Evolutionary conservation across 2,113 vertebrate species (phyloP).

Genomic region (Prionailurus viverrinus): DNA sequence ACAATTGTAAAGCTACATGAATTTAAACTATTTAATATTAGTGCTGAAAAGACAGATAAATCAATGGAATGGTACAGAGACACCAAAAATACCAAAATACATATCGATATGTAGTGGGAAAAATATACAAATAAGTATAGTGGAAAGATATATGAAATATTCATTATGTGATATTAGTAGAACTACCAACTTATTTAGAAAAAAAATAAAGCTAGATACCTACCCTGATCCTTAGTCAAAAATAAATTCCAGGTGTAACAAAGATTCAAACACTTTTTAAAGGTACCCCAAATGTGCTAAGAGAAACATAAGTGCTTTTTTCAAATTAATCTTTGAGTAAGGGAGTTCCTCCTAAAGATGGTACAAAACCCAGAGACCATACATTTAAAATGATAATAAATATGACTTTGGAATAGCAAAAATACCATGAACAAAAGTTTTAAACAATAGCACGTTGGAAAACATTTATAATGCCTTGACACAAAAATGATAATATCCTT

Average conservation of each 20-base stretch:
- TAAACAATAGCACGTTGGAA: not conserved
- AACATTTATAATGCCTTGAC: not conserved
- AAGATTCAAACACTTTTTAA: not conserved
- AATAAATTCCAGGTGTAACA: not conserved
- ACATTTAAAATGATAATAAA: not conserved
- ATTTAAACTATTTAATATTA: not conserved
- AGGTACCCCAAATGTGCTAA: not conserved
- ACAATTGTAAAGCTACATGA: not conserved
- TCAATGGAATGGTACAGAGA: not conserved
- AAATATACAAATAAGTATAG: not conserved
- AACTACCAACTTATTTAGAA: not conserved
- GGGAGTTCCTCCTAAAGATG: not conserved
- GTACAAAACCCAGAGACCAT: not conserved
- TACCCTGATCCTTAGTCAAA: not conserved
- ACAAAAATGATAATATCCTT: not conserved
- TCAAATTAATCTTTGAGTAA: not conserved
- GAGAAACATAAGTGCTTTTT: not conserved
- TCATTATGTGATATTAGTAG: not conserved
- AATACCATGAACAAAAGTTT: not conserved
- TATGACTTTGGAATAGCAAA: not conserved
- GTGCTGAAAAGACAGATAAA: not conserved
- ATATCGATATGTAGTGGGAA: not conserved
- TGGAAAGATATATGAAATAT: not conserved
- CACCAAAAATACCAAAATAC: not conserved
- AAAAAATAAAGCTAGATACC: not conserved